phyloP scores from a whole-genome alignment of 2,113 vertebrate species.

The Elachura formosa region DNA sequence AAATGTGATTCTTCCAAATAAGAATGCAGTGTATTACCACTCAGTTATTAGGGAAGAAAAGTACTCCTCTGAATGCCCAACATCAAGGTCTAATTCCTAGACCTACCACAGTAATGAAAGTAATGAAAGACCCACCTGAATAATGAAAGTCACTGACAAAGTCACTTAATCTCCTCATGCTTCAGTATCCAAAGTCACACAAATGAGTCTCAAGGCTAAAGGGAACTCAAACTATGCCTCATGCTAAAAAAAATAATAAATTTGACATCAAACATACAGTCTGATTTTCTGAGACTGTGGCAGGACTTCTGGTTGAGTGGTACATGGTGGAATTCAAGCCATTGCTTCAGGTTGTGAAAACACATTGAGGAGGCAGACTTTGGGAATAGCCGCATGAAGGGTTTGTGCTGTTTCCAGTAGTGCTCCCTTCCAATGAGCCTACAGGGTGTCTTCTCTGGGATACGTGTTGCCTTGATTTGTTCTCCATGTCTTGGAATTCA shows the following conservation, averaged over 20 bases:
- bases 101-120: conserved; percentile 32
- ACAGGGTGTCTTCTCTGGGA: background rate
- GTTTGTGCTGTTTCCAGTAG: background rate
- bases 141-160: conserved; percentile 49
- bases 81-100: conserved; percentile 44
- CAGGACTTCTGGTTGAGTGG: background rate
- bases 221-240: background rate
- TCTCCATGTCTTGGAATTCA: background rate
- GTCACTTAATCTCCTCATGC: conserved; percentile 34
- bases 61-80: conserved; percentile 34
- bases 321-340: background rate
- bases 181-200: conserved; percentile 13
- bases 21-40: conserved; percentile 40
- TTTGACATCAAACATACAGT: background rate
- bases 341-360: background rate
- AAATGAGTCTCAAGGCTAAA: background rate
- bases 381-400: background rate
- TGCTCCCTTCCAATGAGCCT: background rate
- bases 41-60: conserved; percentile 40
- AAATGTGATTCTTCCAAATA: conserved; percentile 61
- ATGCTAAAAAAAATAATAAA: background rate
- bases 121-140: conserved; percentile 27
- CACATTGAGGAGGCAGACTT: background rate
- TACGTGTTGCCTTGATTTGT: accelerated
- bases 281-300: background rate